Base-by-base conservation (phyloP, 1,140 invertebrate genomes). In the Dreissena polymorpha region DNA sequence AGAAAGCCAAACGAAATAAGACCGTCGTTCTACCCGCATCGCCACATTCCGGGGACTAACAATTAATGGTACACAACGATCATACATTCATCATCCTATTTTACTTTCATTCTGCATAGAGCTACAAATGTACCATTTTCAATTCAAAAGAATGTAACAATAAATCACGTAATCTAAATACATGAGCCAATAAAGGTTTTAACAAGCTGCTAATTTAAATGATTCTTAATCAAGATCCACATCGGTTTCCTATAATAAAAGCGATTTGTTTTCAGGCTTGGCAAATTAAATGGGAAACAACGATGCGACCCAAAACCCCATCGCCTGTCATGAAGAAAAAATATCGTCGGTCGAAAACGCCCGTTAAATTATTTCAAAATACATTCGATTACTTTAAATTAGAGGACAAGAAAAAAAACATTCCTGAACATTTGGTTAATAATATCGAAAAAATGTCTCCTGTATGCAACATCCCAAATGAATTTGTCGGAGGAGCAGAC, bases 281-380 rank as follows among this genome's bases (percentile, higher is more conserved):
- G 79, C 57, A 57, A 23, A 68, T 65, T n/a, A 82, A 82, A 82
- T 82, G 79, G 79, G 79, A 82, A 27, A 65, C 18, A n/a, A 10
- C 72, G 10, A 63, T 82, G 70, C 70, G 79, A 64, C 79, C 79
- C 12, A 82, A 82, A 23, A 64, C 27, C 18, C 51, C 39, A 13
- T 23, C n/a, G n/a, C 55, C 67, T 27, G 18, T 23, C 21, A 57
- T 39, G 13, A 29, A 21, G 49, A 23, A 7, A n/a, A 13, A 67
- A 21, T 10, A 25, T 14, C 74, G 53, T 8, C 12, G 65, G 23
- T 69, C 63, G 5, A n/a, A 78, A 57, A 53, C 76, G 14, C 76
- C 76, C 27, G 76, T 67, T 7, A 78, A 78, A 21, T 27, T 78
- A 49, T 78, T 78, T 70, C 76, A 78, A 68, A 78, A 69, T 55